Percentiles rank a stretch among this genome's conserved stretches.
Evolutionary conservation across 2,113 vertebrate species (phyloP).

Genomic region (Accipiter virgatus): DNA sequence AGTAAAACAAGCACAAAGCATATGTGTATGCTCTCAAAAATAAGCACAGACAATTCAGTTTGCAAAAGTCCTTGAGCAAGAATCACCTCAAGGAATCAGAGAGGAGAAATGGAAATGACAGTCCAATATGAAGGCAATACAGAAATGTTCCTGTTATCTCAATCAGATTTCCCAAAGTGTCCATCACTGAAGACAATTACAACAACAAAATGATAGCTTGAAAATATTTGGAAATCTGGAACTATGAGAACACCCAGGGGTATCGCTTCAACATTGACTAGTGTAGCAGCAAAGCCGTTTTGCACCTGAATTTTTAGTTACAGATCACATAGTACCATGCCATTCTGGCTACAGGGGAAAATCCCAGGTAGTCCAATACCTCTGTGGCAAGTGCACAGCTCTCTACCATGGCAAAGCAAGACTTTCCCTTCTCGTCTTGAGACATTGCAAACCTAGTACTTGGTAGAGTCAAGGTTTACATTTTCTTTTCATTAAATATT

Average conservation of each 20-base stretch:
- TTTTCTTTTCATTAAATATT: neutral
- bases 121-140: neutral
- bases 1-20: neutral
- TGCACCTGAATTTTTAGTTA: neutral
- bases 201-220: neutral
- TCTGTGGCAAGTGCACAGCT: neutral
- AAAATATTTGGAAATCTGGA: neutral
- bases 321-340: neutral
- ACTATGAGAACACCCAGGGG: neutral
- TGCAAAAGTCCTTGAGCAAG: neutral
- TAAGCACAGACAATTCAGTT: neutral
- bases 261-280: neutral
- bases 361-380: neutral
- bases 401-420: neutral
- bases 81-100: neutral
- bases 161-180: neutral
- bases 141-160: neutral
- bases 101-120: neutral
- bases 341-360: neutral
- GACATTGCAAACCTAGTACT: neutral
- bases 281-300: neutral
- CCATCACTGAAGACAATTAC: neutral
- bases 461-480: neutral
- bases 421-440: neutral
- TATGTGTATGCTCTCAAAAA: neutral